These are phyloP conservation scores for Vidua chalybeata DNA, from an alignment of 2,113 vertebrate genomes.

Conservation along the genomic window DNA sequence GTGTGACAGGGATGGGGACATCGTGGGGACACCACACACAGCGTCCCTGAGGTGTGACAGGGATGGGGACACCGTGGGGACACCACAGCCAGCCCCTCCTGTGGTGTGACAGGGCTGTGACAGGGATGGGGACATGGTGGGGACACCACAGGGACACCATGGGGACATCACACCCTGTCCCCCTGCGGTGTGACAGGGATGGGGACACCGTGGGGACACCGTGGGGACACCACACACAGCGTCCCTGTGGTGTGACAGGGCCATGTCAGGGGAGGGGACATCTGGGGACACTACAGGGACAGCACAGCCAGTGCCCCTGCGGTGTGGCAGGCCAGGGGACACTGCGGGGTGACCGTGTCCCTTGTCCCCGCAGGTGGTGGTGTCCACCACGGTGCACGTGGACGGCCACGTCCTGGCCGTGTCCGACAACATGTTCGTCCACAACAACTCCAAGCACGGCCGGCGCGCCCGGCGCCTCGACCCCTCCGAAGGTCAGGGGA, in stretches of 20 bases:
- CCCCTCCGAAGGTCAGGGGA: slow-evolving; percentile 87
- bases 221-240: neutral
- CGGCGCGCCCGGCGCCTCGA: slow-evolving; percentile 89
- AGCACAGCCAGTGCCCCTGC: neutral
- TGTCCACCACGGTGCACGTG: slow-evolving; percentile 93
- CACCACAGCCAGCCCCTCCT: neutral
- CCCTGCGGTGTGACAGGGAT: neutral
- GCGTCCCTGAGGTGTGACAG: neutral
- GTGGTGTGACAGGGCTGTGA: neutral
- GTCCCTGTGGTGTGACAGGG: neutral
- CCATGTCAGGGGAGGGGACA: neutral
- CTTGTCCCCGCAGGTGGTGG: slow-evolving; percentile 82
- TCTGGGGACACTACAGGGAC: too few species aligned
- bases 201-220: neutral
- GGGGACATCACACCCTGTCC: neutral
- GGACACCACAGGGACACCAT: neutral
- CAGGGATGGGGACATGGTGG: neutral
- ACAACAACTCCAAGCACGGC: slow-evolving; percentile 98
- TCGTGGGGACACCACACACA: neutral
- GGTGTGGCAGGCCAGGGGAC: neutral
- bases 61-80: neutral
- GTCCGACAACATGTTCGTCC: slow-evolving; percentile 97
- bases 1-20: neutral
- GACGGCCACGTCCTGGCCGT: slow-evolving; percentile 92
- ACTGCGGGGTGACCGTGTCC: neutral